phyloP scores from a whole-genome alignment of 2,113 vertebrate genomes.

The Vanacampus margaritifer region DNA sequence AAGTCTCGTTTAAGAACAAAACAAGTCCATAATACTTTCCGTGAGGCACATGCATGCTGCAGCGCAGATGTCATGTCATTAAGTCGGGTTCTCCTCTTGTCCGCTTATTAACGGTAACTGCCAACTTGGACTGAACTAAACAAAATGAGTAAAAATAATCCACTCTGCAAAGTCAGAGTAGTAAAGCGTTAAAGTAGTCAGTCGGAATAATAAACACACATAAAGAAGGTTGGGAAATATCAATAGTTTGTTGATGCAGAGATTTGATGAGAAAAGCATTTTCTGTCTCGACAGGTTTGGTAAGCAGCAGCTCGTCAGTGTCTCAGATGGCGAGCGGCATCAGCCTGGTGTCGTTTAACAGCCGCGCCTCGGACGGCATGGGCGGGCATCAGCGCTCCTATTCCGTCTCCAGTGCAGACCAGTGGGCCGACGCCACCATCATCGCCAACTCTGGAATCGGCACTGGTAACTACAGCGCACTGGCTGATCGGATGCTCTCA shows the following conservation, averaged over 20 bases:
- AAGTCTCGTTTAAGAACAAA: too few relatives aligned
- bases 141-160: too few relatives aligned
- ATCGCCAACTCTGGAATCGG: constrained; percentile 95
- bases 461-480: constrained; percentile 76
- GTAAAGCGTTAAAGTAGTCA: too few relatives aligned
- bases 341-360: constrained; percentile 90
- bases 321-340: constrained; percentile 90
- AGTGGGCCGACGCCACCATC: constrained; percentile 94
- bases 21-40: too few relatives aligned
- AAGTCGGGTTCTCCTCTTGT: too few relatives aligned
- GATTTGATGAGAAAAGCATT: not conserved
- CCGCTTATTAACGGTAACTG: too few relatives aligned
- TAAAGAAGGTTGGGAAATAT: not conserved
- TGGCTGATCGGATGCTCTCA: too few relatives aligned
- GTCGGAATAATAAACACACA: not conserved
- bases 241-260: not conserved
- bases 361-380: constrained; percentile 83
- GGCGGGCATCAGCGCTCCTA: constrained; percentile 96
- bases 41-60: too few relatives aligned
- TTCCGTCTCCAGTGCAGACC: constrained; percentile 96
- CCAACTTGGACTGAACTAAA: too few relatives aligned
- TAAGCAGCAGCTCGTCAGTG: constrained; percentile 84
- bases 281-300: constrained; percentile 72
- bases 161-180: too few relatives aligned
- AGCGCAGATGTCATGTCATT: too few relatives aligned